These are phyloP conservation scores for Scelioninae gen. 2 DNA, from an alignment of 2,888 invertebrate species.

Conservation along the genomic window DNA sequence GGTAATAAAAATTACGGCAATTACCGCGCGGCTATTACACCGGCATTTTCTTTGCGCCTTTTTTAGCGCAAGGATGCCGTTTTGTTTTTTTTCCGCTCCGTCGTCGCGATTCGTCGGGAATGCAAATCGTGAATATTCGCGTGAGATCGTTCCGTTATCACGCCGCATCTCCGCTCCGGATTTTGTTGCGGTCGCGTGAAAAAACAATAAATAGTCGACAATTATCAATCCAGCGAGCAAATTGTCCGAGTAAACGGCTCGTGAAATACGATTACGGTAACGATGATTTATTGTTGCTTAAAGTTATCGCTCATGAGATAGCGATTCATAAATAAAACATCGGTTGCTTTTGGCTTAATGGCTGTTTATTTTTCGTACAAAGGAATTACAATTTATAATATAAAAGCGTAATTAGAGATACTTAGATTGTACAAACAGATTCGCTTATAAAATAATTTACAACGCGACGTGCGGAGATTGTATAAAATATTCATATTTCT, in stretches of 20 bases:
- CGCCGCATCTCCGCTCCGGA: no score
- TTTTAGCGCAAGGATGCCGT: conserved; percentile 51
- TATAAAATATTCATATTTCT: conserved; percentile 52
- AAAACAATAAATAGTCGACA: conserved; percentile 16
- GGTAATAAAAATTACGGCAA: conserved; percentile 55
- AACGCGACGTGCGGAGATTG: conserved; percentile 17
- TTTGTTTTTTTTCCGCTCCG: conserved; percentile 35
- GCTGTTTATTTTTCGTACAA: conserved; percentile 41
- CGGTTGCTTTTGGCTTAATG: conserved; percentile 11
- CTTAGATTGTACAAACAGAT: conserved; percentile 43
- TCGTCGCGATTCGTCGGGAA: conserved; percentile 50
- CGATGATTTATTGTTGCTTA: conserved; percentile 43
- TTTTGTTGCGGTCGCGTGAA: no score
- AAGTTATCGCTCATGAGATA: conserved; percentile 28
- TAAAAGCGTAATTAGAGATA: conserved; percentile 41
- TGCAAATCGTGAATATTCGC: conserved; percentile 13
- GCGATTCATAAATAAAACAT: conserved; percentile 47
- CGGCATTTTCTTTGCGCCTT: conserved; percentile 51
- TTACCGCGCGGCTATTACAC: conserved; percentile 44
- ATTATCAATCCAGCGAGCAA: conserved; percentile 31
- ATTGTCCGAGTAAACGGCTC: conserved; percentile 42
- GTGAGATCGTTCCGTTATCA: neutral
- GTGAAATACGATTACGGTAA: conserved; percentile 31
- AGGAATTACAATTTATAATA: conserved; percentile 35
- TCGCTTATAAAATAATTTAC: conserved; percentile 53